Conservation (phyloP, 2,888 invertebrate species). For the Drosophila hamatofila region DNA sequence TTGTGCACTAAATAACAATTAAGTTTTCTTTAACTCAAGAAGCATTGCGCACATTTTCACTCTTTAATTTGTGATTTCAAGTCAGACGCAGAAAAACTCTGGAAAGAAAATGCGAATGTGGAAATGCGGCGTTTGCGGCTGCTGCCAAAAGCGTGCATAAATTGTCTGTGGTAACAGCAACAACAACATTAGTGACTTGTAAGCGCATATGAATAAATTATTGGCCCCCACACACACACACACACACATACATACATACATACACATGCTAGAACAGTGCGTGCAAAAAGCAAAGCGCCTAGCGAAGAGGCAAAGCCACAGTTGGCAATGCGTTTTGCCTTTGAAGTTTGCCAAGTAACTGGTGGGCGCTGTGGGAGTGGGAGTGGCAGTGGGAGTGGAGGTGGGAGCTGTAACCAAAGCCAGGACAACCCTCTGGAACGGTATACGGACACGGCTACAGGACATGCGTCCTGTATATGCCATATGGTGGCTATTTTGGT, state of each 20-base stretch:
- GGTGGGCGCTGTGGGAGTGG: conserved; percentile 6
- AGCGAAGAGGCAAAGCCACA: conserved; percentile 45
- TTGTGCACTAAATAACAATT: background rate
- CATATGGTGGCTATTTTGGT: conserved; percentile 83
- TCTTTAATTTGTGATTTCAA: conserved; percentile 49
- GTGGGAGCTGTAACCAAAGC: conserved; percentile 16
- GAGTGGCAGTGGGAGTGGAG: background rate
- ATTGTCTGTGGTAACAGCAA: conserved; percentile 83
- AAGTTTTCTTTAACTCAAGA: background rate
- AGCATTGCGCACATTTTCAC: background rate
- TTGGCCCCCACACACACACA: conserved; percentile 57
- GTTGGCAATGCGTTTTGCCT: conserved; percentile 67
- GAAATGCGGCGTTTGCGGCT: conserved; percentile 42
- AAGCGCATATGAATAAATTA: conserved; percentile 86
- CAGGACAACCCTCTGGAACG: conserved; percentile 46
- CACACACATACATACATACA: background rate
- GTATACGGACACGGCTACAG: conserved; percentile 27
- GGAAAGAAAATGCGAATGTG: conserved; percentile 49
- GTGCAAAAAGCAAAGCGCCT: conserved; percentile 70
- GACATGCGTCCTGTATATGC: conserved; percentile 45
- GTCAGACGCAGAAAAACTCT: conserved; percentile 39
- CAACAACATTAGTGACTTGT: conserved; percentile 83
- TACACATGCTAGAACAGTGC: conserved; percentile 54
- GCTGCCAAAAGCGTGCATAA: conserved; percentile 81
- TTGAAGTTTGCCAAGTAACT: conserved; percentile 57